A percentile compares a stretch with the other conserved stretches of the same genome.
These are phyloP conservation scores for Probaryconus sp. DNA, from an alignment of 1,140 invertebrate genomes.

Conservation along the genomic window DNA sequence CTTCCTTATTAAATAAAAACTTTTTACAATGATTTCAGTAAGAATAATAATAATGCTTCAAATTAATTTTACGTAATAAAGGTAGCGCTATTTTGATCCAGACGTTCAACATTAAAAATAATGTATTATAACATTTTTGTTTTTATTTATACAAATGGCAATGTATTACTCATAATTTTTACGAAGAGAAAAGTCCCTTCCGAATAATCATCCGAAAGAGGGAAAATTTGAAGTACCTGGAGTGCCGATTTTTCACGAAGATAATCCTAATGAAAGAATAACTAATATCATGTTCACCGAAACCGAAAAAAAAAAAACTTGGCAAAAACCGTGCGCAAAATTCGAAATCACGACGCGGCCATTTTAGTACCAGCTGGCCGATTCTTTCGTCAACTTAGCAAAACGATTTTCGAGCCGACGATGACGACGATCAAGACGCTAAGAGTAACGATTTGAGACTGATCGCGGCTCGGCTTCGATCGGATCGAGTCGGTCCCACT, in stretches of 20 bases:
- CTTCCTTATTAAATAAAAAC: no score
- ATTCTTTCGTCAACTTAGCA: slow-evolving; percentile 38
- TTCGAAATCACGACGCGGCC: slow-evolving; percentile 66
- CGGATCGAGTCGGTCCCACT: slow-evolving; percentile 60
- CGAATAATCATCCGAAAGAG: no score
- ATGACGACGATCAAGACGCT: slow-evolving; percentile 50
- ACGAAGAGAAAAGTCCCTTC: no score
- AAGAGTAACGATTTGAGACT: slow-evolving; percentile 55
- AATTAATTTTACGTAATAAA: no score
- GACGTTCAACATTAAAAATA: no score
- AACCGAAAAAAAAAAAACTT: neutral
- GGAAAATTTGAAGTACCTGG: slow-evolving; percentile 26
- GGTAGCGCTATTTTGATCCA: no score
- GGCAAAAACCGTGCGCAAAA: slow-evolving; percentile 11
- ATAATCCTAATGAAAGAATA: slow-evolving; percentile 47
- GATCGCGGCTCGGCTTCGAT: slow-evolving; percentile 46
- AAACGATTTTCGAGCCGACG: slow-evolving; percentile 40
- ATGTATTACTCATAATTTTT: no score
- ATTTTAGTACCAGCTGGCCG: slow-evolving; percentile 68
- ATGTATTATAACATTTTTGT: no score
- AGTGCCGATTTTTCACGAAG: slow-evolving; percentile 29
- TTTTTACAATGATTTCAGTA: no score
- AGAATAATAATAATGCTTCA: no score
- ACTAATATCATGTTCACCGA: slow-evolving; percentile 56
- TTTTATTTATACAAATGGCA: no score